These are phyloP conservation scores for Apolygus lucorum DNA, from an alignment of 1,140 invertebrate genomes.

Conservation along the genomic window DNA sequence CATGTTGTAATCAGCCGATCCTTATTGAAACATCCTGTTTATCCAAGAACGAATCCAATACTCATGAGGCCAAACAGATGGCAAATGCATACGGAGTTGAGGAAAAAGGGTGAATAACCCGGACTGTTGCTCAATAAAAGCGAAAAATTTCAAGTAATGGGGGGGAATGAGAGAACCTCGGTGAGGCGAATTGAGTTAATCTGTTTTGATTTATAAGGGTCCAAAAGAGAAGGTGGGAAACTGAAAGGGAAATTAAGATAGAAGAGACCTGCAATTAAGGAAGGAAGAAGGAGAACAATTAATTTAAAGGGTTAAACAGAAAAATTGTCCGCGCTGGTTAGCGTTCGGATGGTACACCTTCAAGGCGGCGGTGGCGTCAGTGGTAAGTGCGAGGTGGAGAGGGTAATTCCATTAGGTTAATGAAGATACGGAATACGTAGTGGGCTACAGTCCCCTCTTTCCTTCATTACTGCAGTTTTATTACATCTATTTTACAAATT, in stretches of 20 bases:
- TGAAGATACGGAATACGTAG: conserved; percentile 25
- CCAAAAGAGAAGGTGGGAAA: not conserved
- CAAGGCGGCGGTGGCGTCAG: conserved; percentile 7
- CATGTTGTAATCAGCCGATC: no score
- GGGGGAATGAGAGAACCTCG: not conserved
- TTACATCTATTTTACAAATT: conserved; percentile 27
- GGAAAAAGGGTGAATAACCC: no score
- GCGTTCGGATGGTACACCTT: not conserved
- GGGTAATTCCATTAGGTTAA: conserved; percentile 25
- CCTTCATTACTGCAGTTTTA: conserved; percentile 24
- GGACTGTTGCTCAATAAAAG: no score
- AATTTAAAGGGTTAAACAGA: conserved; percentile 12
- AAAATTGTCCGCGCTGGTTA: not conserved
- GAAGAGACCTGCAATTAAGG: conserved; percentile 17
- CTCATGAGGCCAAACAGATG: no score
- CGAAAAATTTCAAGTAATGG: not conserved
- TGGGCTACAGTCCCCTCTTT: conserved; percentile 8
- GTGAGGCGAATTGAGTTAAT: not conserved
- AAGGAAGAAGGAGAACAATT: conserved; percentile 21
- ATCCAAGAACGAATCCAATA: no score
- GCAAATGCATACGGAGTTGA: no score
- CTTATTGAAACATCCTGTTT: no score
- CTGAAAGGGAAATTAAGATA: conserved; percentile 10
- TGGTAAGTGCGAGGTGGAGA: not conserved
- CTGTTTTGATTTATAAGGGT: conserved; percentile 6